phyloP scores from a whole-genome alignment of 1,140 invertebrate genomes.

The Sarcophaga bullata region DNA sequence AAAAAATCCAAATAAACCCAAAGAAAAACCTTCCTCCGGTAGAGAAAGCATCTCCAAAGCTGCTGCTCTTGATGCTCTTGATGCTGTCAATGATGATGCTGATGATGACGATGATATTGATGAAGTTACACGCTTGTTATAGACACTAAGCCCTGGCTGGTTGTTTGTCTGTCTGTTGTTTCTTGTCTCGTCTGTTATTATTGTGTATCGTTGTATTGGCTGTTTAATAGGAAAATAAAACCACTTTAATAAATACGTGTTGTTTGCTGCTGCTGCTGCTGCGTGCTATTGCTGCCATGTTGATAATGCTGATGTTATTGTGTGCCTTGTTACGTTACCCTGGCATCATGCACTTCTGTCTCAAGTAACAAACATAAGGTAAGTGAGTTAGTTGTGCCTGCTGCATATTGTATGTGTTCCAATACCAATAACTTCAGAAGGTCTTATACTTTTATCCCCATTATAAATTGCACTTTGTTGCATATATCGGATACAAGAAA shows the following conservation, averaged over 20 bases:
- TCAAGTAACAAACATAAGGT: too few relatives aligned
- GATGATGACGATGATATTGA: background rate
- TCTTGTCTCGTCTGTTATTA: background rate
- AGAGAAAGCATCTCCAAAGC: too few relatives aligned
- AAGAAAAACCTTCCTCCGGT: too few relatives aligned
- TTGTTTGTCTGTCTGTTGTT: background rate
- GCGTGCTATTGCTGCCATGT: background rate
- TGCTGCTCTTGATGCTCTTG: too few relatives aligned
- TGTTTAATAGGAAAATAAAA: slow-evolving; percentile 15
- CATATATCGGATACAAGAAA: background rate
- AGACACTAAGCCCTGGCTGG: background rate
- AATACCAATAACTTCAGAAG: background rate
- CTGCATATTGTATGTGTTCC: background rate
- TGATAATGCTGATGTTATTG: background rate
- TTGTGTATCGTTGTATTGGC: background rate
- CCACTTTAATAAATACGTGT: slow-evolving; percentile 6
- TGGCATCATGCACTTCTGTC: background rate
- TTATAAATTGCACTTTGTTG: background rate
- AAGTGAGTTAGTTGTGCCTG: too few relatives aligned
- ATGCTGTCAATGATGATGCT: background rate
- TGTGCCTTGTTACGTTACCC: too few relatives aligned
- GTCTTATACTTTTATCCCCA: background rate
- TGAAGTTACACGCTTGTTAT: slow-evolving; percentile 14
- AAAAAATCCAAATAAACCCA: too few relatives aligned
- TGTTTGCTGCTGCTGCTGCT: background rate